A percentile compares a stretch with the other conserved stretches of the same genome.
Evolutionary conservation across 2,113 vertebrate species (phyloP).

Genomic region (Sminthopsis crassicaudata): DNA sequence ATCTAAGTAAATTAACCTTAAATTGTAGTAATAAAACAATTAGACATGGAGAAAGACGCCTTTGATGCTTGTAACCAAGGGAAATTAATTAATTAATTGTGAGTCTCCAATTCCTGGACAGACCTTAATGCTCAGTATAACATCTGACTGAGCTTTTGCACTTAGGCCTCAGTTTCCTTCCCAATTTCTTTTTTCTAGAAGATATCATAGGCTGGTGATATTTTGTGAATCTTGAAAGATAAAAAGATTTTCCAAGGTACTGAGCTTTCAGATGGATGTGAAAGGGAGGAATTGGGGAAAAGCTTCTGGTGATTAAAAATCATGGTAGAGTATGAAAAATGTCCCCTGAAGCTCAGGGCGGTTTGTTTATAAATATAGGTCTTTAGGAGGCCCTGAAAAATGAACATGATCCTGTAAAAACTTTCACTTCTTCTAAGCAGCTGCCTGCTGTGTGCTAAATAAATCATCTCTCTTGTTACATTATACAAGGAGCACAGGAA

Average conservation of each 20-base stretch:
- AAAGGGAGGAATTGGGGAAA: neutral
- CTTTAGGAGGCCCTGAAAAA: constrained; percentile 58
- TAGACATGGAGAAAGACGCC: neutral
- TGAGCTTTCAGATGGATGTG: neutral
- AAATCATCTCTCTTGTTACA: constrained; percentile 76
- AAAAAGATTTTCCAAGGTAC: neutral
- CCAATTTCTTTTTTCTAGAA: neutral
- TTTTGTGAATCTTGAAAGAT: neutral
- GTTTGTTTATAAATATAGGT: constrained; percentile 55
- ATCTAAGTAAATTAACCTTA: neutral
- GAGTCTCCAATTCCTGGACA: neutral
- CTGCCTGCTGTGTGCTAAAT: constrained; percentile 72
- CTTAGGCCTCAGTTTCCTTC: neutral
- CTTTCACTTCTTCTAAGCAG: constrained; percentile 60
- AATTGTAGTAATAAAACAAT: neutral
- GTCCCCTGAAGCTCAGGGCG: neutral
- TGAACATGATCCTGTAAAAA: constrained; percentile 59
- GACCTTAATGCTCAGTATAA: neutral
- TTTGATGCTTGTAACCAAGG: neutral
- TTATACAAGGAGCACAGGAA: neutral
- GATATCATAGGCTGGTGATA: neutral
- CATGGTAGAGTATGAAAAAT: constrained; percentile 3
- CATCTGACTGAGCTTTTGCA: neutral
- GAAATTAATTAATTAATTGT: neutral
- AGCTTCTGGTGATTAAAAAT: neutral